Percentiles rank a stretch among this genome's conserved stretches.
Conservation (phyloP, 2,113 vertebrate genomes). For the Alligator mississippiensis region DNA sequence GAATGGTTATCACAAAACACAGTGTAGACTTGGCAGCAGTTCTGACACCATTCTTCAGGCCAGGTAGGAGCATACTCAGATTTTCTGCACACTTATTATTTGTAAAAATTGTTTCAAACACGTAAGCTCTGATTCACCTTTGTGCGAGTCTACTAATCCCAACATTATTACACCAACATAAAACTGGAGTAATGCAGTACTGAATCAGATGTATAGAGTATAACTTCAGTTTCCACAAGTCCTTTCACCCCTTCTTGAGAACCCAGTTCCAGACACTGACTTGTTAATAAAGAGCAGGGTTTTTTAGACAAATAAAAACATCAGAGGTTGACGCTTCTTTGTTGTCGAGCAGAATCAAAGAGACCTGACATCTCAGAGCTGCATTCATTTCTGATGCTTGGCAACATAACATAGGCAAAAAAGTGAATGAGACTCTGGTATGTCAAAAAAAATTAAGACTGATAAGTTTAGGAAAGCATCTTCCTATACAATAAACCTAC, state of each 20-base stretch:
- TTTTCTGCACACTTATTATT: neutral
- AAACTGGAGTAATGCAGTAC: neutral
- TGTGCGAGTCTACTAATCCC: neutral
- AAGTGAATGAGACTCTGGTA: slow-evolving; percentile 20
- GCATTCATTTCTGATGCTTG: slow-evolving; percentile 68
- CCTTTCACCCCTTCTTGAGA: neutral
- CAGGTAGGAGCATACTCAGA: neutral
- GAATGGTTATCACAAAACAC: neutral
- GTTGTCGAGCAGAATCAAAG: slow-evolving; percentile 77
- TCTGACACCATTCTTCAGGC: neutral
- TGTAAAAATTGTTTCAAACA: neutral
- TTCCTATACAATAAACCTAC: slow-evolving; percentile 39
- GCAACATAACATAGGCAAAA: slow-evolving; percentile 59
- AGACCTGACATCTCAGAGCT: slow-evolving; percentile 73
- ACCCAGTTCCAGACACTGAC: slow-evolving; percentile 16
- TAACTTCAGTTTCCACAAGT: neutral
- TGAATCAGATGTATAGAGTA: neutral
- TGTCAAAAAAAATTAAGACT: slow-evolving; percentile 24
- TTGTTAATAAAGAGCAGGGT: slow-evolving; percentile 6
- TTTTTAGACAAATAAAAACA: slow-evolving; percentile 63
- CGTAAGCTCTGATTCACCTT: too few species aligned
- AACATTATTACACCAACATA: neutral
- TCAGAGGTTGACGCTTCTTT: slow-evolving; percentile 74
- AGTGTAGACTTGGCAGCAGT: neutral
- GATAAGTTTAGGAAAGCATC: neutral